Percentiles rank a stretch among this genome's conserved stretches.
Conservation (phyloP, 2,113 vertebrate species). For the Melanocharis versteri region DNA sequence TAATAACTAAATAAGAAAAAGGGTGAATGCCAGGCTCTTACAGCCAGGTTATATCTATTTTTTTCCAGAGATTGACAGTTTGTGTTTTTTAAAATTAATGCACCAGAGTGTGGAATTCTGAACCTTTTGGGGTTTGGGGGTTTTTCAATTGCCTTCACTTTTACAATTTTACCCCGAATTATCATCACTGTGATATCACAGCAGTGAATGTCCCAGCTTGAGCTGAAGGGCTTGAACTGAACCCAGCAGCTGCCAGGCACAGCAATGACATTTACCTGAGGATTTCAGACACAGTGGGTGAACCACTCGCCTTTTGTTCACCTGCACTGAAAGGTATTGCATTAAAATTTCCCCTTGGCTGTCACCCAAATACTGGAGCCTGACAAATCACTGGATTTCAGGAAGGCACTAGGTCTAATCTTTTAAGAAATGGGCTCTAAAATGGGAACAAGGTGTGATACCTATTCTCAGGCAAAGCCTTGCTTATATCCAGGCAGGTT, state of each 20-base stretch:
- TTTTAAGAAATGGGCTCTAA: background rate
- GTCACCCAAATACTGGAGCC: background rate
- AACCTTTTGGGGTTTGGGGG: background rate
- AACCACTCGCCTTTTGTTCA: background rate
- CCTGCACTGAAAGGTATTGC: background rate
- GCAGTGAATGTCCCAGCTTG: background rate
- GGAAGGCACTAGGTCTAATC: background rate
- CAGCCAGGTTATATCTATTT: background rate
- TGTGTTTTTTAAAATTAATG: background rate
- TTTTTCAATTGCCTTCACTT: background rate
- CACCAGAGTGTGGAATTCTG: background rate
- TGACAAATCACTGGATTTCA: background rate
- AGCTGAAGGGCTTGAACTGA: background rate
- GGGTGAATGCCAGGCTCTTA: background rate
- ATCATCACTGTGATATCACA: background rate
- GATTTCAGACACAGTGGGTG: background rate
- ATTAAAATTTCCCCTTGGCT: background rate
- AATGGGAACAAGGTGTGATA: background rate
- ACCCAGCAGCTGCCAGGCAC: background rate
- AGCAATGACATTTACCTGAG: background rate
- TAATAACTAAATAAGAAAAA: background rate
- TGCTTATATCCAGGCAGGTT: background rate
- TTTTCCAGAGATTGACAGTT: background rate
- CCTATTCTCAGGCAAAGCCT: background rate
- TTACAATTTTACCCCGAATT: background rate